Evolutionary conservation across 2,797 vertebrate genomes (phyloP).

Genomic region (Periophthalmus magnuspinnatus): DNA sequence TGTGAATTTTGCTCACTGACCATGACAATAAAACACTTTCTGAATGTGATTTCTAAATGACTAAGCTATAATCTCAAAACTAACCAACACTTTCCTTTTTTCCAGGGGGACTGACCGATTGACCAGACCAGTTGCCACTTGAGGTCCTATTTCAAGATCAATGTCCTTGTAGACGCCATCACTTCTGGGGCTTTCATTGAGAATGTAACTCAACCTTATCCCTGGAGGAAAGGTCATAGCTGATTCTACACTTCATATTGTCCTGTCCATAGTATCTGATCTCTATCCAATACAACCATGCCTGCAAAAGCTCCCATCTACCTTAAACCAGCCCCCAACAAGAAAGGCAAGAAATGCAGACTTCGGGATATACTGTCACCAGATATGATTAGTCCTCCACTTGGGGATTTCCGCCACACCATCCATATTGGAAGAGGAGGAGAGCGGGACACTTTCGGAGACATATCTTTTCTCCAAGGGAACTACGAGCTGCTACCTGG

Average conservation of each 20-base stretch:
- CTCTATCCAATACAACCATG: conserved; percentile 77
- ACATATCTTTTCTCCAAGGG: conserved; percentile 97
- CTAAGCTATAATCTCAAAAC: conserved; percentile 4
- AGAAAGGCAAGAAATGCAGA: conserved; percentile 96
- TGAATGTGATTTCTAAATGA: not conserved
- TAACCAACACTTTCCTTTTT: conserved; percentile 54
- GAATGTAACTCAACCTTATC: conserved; percentile 74
- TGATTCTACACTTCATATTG: conserved; percentile 29
- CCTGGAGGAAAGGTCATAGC: conserved; percentile 50
- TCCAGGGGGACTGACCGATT: conserved; percentile 54
- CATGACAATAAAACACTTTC: too few relatives aligned
- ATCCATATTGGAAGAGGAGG: conserved; percentile 97
- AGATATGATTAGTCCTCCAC: conserved; percentile 97
- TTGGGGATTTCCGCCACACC: conserved; percentile 97
- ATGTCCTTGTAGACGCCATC: conserved; percentile 50
- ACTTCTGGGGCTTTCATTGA: conserved; percentile 56
- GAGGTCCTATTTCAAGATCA: conserved; percentile 46
- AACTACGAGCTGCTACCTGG: conserved; percentile 94
- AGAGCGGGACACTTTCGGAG: conserved; percentile 92
- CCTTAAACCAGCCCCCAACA: conserved; percentile 90
- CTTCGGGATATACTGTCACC: conserved; percentile 95
- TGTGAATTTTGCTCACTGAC: too few relatives aligned
- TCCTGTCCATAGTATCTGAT: conserved; percentile 33
- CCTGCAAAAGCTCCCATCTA: conserved; percentile 98
- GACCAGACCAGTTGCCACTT: conserved; percentile 28